Percentiles rank a stretch among this genome's conserved stretches.
Conservation (phyloP, 2,113 vertebrate species). For the Callipepla californica region DNA sequence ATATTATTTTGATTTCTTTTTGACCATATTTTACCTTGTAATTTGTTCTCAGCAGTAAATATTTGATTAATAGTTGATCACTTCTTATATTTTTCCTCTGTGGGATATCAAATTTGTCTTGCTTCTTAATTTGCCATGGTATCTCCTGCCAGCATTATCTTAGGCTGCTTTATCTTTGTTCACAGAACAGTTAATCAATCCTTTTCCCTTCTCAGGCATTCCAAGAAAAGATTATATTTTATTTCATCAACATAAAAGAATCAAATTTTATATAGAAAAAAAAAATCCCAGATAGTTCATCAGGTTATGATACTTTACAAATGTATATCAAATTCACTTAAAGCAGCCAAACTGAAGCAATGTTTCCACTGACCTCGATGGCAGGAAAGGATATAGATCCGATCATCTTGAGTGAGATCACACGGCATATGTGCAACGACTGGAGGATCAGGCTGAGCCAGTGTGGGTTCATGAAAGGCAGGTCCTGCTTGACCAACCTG, state of each 20-base stretch:
- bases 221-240: neutral
- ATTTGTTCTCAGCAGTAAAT: conserved; percentile 42
- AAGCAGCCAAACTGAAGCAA: neutral
- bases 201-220: neutral
- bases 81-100: neutral
- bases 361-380: neutral
- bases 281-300: neutral
- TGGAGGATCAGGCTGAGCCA: too few species aligned
- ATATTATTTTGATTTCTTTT: conserved; percentile 28
- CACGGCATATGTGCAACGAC: too few species aligned
- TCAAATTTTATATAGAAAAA: neutral
- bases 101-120: neutral
- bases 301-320: neutral
- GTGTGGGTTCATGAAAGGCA: too few species aligned
- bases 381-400: too few species aligned
- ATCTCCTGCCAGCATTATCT: neutral
- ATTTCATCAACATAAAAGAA: neutral
- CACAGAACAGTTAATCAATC: neutral
- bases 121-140: neutral
- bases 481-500: too few species aligned
- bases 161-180: neutral
- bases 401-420: too few species aligned
- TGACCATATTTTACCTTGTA: neutral
- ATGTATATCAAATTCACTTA: neutral
- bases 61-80: neutral